phyloP scores from a whole-genome alignment of 2,113 vertebrate species.

The Hypomesus transpacificus region DNA sequence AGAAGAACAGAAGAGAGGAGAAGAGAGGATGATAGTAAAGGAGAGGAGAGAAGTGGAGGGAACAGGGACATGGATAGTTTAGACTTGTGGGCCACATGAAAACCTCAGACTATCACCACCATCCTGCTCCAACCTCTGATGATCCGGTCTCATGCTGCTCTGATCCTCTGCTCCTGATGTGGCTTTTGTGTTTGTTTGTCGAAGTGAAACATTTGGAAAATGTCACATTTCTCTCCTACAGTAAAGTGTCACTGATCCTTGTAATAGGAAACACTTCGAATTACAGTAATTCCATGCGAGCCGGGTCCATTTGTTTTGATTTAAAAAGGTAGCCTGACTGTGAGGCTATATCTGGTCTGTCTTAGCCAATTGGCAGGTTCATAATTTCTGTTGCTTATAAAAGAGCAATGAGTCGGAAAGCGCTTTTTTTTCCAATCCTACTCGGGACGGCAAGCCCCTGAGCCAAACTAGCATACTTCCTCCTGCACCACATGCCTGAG shows the following conservation, averaged over 20 bases:
- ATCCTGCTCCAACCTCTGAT: no score
- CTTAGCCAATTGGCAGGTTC: constrained; percentile 47
- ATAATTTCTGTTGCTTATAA: constrained; percentile 34
- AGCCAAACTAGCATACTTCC: constrained; percentile 58
- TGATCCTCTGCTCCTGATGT: background rate
- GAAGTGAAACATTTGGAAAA: constrained; percentile 11
- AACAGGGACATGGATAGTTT: no score
- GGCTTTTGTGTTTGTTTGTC: constrained; percentile 25
- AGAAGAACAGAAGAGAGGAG: background rate
- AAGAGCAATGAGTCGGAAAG: constrained; percentile 54
- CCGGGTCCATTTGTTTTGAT: constrained; percentile 34
- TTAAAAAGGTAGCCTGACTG: constrained; percentile 32
- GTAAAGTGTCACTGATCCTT: constrained; percentile 32
- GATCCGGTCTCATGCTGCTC: no score
- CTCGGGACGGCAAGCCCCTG: constrained; percentile 34
- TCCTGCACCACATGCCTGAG: constrained; percentile 63
- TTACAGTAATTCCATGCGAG: constrained; percentile 36
- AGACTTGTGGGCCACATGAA: no score
- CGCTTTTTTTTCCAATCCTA: constrained; percentile 14
- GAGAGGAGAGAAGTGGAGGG: no score
- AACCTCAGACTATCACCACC: no score
- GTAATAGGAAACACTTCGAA: constrained; percentile 17
- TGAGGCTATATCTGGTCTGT: constrained; percentile 30
- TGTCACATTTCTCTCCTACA: constrained; percentile 14
- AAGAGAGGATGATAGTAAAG: no score